Base-by-base conservation (phyloP, 2,797 vertebrate species). In the Neopelma chrysocephalum region DNA sequence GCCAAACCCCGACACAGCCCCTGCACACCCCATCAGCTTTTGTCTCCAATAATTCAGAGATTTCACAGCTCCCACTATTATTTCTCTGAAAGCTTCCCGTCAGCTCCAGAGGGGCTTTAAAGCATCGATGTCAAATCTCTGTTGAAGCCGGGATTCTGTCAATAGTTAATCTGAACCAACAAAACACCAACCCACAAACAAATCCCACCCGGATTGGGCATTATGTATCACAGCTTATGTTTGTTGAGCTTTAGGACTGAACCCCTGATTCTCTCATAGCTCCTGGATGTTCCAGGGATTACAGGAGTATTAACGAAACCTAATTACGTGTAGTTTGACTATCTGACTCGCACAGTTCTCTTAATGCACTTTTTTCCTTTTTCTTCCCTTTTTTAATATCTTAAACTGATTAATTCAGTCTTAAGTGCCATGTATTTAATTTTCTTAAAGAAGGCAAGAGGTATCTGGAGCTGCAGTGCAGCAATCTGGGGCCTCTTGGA, bases 241-340 rank as follows among this genome's bases (percentile, higher is more conserved):
- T 97, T 98, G 96, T 88, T 94, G 94, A 97, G 97, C 93, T 38
- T 95, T 75, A 68, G 53, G 97, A 96, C 95, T 96, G 96, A 85
- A 90, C 75, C 76, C 92, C 93, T 96, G 96, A 98, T 97, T 96
- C 95, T 92, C 65, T 93, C 65, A 73, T 45, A 92, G 90, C 97
- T 97, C 92, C 89, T 96, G 91, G 95, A 97, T 97, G 95, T 97
- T 96, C 88, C 87, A 94, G 96, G 97, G 97, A 98, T 98, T 98
- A 98, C 92, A 85, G 95, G 77, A 88, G 97, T 86, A 97, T 98
- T 98, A 98, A 89, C 91, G 73, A 77, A 91, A 96, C 96, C 96
- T 97, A 98, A 98, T 98, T 98, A 97, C 95, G 62, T 48, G 88
- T 94, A 92, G 94, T 90, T 77, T 62, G 96, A 84, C 96, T 97